Evolutionary conservation across 1,140 invertebrate species (phyloP), one percentile per base, ranked within the genome.

Genomic region (Gerris buenoi): DNA sequence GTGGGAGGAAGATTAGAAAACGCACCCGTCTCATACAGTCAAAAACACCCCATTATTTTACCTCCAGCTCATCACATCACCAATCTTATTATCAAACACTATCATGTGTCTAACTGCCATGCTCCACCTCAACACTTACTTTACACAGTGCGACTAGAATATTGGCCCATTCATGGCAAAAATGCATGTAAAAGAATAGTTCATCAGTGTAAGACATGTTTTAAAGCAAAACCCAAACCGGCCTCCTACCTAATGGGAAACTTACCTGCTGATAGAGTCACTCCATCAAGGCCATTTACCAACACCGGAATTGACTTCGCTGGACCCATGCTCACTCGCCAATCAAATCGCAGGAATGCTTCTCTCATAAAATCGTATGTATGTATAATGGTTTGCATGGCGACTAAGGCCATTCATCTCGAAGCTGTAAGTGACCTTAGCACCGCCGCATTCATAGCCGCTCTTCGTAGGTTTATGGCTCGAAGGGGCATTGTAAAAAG

Each of bases 391-490:
- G 69, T 72, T 18, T 76, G 74, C 64, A 65, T 71, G 10, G 62
- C 68, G 0, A 73, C 73, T n/a, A 66, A 68, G 61, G 71, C 73
- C 15, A 65, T 74, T 14, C 74, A 76, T 28, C 28, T 76, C 15
- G 73, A 76, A 67, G 0, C 72, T 14, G 74, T 73, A 0, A 57
- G 18, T 10, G 69, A 72, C 68, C 22, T 75, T 2, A 65, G 68
- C 23, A 69, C 73, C 0, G 68, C 70, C 29, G 65, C 65, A 25
- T 73, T 76, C 33, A 27, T 75, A 0, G 65, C 68, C 27, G 65
- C 70, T 18, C 60, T 76, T 13, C 60, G 27, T 14, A 62, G 73
- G 27, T 76, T 76, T 62, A 69, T 72, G n/a, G 10, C 65, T 13
- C 26, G 71, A 25, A 26, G 74, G 25, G 70, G 70, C 1, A 25